These are phyloP conservation scores for Eurosta solidaginis DNA, from an alignment of 1,140 invertebrate species.

Conservation along the genomic window DNA sequence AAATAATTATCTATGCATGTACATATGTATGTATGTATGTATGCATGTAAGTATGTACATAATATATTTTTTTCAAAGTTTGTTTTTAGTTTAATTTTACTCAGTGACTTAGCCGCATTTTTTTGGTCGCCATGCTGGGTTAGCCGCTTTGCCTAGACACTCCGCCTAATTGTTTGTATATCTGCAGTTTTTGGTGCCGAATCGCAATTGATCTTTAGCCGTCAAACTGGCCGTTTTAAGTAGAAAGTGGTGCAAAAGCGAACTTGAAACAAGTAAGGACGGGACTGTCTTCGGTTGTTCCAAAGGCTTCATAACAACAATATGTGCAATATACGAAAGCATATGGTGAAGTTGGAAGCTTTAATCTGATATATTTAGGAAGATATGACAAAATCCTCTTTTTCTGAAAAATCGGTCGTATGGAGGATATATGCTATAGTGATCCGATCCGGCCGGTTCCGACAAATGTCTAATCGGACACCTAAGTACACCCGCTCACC, in stretches of 20 bases:
- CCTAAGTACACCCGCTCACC: no score
- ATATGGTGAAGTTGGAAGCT: no score
- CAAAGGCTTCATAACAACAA: background rate
- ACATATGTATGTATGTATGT: background rate
- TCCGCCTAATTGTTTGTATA: background rate
- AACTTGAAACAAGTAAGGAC: background rate
- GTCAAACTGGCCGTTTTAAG: slow-evolving; percentile 18
- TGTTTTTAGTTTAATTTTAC: background rate
- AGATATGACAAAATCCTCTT: no score
- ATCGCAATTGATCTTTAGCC: slow-evolving; percentile 19
- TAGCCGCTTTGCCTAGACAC: slow-evolving; percentile 6
- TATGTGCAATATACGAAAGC: no score
- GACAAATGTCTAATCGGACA: no score
- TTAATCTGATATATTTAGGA: no score
- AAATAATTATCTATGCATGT: background rate
- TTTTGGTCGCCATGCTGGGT: background rate
- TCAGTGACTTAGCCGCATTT: background rate
- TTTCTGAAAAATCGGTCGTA: no score
- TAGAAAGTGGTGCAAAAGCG: background rate
- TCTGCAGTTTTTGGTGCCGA: background rate
- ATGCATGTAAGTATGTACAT: background rate
- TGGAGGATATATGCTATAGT: no score
- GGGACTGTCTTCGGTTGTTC: no score
- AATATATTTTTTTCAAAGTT: no score
- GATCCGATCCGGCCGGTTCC: no score